Conservation (phyloP, 2,113 vertebrate species). For the Canis aureus region DNA sequence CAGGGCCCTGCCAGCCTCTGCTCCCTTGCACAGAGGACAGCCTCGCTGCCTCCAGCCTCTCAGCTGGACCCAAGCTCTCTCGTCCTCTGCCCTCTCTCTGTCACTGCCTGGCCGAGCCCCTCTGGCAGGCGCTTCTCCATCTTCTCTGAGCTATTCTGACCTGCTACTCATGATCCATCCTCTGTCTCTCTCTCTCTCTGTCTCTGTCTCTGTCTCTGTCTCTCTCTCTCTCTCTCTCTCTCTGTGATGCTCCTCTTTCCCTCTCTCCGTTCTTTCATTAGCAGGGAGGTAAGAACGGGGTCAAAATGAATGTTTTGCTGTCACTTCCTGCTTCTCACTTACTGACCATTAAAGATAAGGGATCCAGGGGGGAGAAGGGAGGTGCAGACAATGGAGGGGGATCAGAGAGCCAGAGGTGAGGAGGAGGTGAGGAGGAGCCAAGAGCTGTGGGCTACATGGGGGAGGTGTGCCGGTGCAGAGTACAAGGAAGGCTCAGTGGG, state of each 20-base stretch:
- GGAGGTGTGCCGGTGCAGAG: neutral
- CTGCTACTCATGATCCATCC: slow-evolving; percentile 86
- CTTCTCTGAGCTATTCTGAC: slow-evolving; percentile 86
- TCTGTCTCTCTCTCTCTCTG: neutral
- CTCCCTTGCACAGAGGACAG: slow-evolving; percentile 19
- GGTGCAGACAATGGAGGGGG: neutral
- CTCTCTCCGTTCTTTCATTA: slow-evolving; percentile 70
- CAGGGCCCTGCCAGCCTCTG: slow-evolving; percentile 61
- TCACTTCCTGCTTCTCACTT: slow-evolving; percentile 84
- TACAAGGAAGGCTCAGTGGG: neutral
- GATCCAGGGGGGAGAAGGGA: neutral
- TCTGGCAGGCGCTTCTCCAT: slow-evolving; percentile 86
- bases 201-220: neutral
- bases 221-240: neutral
- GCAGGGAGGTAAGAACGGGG: slow-evolving; percentile 33
- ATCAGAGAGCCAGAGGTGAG: rapidly evolving
- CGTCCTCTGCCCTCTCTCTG: slow-evolving; percentile 65
- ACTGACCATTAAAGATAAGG: slow-evolving; percentile 71
- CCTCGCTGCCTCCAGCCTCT: slow-evolving; percentile 1
- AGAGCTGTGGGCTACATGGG: rapidly evolving
- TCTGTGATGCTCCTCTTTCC: neutral
- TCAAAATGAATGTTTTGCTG: slow-evolving; percentile 64
- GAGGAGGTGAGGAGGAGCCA: neutral
- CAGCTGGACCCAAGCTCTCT: slow-evolving; percentile 72
- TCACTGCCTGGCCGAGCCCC: slow-evolving; percentile 78